A percentile compares a stretch with the other conserved stretches of the same genome.
phyloP scores from a whole-genome alignment of 2,888 invertebrate genomes.

The Hyles lineata region DNA sequence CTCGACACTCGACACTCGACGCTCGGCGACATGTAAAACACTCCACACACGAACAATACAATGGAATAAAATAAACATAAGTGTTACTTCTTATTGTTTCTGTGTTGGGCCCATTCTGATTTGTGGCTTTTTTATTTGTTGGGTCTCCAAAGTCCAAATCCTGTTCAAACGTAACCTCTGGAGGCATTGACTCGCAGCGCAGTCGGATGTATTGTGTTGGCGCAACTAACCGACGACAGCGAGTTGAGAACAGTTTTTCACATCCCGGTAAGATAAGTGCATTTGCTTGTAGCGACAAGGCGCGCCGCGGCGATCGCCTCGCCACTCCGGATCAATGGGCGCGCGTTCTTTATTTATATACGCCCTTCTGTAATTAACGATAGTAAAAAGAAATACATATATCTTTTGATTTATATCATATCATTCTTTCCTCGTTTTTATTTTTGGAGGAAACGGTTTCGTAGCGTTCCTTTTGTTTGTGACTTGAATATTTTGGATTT shows the following conservation, averaged over 20 bases:
- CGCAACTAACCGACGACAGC: conserved; percentile 77
- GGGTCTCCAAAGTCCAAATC: conserved; percentile 70
- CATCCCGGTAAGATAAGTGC: conserved; percentile 83
- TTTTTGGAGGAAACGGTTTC: conserved; percentile 57
- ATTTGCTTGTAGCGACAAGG: conserved; percentile 83
- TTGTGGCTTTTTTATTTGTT: conserved; percentile 66
- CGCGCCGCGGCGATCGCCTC: conserved; percentile 75
- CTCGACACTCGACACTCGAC: conserved; percentile 33
- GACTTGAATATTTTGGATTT: neutral
- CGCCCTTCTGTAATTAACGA: conserved; percentile 81
- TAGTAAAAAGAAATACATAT: conserved; percentile 77
- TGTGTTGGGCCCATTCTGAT: conserved; percentile 62
- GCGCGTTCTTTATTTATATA: conserved; percentile 81
- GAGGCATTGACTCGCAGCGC: conserved; percentile 72
- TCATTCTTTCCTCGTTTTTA: conserved; percentile 57
- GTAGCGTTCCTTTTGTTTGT: conserved; percentile 41
- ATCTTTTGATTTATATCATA: conserved; percentile 76
- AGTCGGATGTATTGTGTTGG: conserved; percentile 69
- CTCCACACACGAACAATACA: conserved; percentile 52
- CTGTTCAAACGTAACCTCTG: conserved; percentile 70
- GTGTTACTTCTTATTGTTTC: conserved; percentile 70
- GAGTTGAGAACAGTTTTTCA: conserved; percentile 79
- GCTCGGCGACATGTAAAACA: conserved; percentile 44
- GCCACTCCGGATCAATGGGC: conserved; percentile 74
- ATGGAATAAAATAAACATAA: conserved; percentile 60